These are phyloP conservation scores for Lepidocyrtinus sp. DNA, from an alignment of 2,888 invertebrate species.

Conservation along the genomic window DNA sequence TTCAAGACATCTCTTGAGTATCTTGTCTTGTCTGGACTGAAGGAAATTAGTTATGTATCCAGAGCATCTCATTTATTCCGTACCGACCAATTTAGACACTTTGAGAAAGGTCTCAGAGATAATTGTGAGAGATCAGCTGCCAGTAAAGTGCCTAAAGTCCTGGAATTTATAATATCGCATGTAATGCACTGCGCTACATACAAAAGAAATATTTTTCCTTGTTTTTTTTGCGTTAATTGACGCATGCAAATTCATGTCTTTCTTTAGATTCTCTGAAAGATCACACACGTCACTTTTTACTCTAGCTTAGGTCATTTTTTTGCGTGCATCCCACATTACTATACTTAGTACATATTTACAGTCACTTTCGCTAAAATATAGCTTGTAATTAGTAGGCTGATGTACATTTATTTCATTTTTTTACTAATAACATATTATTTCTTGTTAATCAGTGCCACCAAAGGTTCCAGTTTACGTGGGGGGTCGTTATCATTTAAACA, in stretches of 20 bases:
- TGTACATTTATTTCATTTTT: not conserved
- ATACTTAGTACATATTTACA: too few relatives aligned
- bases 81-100: not conserved
- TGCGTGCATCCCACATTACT: too few relatives aligned
- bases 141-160: not conserved
- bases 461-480: not conserved
- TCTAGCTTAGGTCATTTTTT: too few relatives aligned
- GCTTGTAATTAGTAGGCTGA: not conserved
- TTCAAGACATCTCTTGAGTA: not conserved
- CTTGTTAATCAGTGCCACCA: not conserved
- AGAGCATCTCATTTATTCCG: not conserved
- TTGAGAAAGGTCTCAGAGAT: not conserved
- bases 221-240: constrained; percentile 33
- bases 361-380: too few relatives aligned
- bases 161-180: constrained; percentile 33
- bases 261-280: constrained; percentile 47
- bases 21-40: constrained; percentile 17
- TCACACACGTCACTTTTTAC: constrained; percentile 23
- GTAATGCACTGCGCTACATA: too few relatives aligned
- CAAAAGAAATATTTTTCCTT: constrained; percentile 21
- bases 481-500: not conserved
- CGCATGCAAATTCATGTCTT: constrained; percentile 32
- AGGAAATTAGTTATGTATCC: too few relatives aligned
- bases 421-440: not conserved
- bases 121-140: constrained; percentile 43